Conservation (phyloP, 1,140 invertebrate genomes). For the Drosophila elegans region DNA sequence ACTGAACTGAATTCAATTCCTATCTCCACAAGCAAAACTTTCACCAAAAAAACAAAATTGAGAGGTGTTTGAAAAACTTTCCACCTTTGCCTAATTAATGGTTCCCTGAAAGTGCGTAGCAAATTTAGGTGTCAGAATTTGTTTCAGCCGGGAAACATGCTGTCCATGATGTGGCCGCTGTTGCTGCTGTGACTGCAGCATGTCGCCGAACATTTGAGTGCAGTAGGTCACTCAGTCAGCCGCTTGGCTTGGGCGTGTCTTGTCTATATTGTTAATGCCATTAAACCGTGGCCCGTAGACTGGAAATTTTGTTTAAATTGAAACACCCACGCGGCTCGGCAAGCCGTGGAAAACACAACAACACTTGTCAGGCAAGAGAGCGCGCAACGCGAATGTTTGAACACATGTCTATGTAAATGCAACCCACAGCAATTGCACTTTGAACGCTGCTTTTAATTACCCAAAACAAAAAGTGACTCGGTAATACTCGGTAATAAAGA, state of each 20-base stretch:
- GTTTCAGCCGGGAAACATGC: slow-evolving; percentile 29
- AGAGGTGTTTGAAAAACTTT: slow-evolving; percentile 48
- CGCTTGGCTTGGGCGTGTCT: slow-evolving; percentile 48
- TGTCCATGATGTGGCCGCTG: slow-evolving; percentile 16
- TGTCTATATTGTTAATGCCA: slow-evolving; percentile 54
- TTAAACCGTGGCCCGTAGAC: slow-evolving; percentile 65
- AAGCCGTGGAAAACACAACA: slow-evolving; percentile 21
- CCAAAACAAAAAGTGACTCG: slow-evolving; percentile 46
- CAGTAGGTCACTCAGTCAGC: slow-evolving; percentile 61
- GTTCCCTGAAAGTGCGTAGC: slow-evolving; percentile 69
- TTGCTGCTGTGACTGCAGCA: slow-evolving; percentile 43
- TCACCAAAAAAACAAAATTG: slow-evolving; percentile 41
- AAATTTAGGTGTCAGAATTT: slow-evolving; percentile 67
- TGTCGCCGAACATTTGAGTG: slow-evolving; percentile 57
- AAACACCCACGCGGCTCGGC: slow-evolving; percentile 67
- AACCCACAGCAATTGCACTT: slow-evolving; percentile 75
- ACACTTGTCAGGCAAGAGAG: slow-evolving; percentile 54
- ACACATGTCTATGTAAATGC: slow-evolving; percentile 71
- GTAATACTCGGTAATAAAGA: slow-evolving; percentile 44
- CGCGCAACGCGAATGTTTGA: slow-evolving; percentile 58
- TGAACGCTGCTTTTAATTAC: slow-evolving; percentile 78
- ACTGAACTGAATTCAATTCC: slow-evolving; percentile 36
- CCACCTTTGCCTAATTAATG: slow-evolving; percentile 70
- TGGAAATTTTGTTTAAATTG: slow-evolving; percentile 70
- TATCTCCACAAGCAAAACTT: slow-evolving; percentile 46